Percentiles rank a stretch among this genome's conserved stretches.
Conservation (phyloP, 1,140 invertebrate species). For the Cherax destructor region DNA sequence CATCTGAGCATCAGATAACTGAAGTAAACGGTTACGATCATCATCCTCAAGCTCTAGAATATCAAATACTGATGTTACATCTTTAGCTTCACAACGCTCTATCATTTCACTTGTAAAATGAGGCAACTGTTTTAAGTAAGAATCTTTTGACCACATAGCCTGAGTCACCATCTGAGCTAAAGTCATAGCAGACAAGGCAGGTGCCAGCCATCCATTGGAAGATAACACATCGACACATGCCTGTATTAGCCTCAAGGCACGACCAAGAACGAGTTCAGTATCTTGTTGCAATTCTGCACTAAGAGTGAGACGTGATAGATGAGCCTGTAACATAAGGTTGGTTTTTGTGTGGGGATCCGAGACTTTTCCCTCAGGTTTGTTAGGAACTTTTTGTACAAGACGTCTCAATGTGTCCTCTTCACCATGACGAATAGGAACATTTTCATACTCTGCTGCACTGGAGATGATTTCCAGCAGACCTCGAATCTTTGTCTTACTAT, state of each 20-base stretch:
- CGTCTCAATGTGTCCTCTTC: slow-evolving; percentile 94
- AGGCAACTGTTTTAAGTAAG: slow-evolving; percentile 96
- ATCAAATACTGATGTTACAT: slow-evolving; percentile 97
- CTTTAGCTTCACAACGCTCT: slow-evolving; percentile 72
- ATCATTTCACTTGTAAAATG: slow-evolving; percentile 90
- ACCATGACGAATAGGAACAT: slow-evolving; percentile 94
- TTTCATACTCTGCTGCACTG: slow-evolving; percentile 97
- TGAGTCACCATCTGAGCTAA: slow-evolving; percentile 99
- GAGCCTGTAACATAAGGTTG: slow-evolving; percentile 96
- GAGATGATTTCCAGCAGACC: slow-evolving; percentile 98
- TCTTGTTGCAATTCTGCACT: slow-evolving; percentile 97
- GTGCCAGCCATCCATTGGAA: slow-evolving; percentile 98
- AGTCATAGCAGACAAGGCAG: slow-evolving; percentile 99
- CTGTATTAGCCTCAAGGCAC: slow-evolving; percentile 90
- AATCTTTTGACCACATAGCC: slow-evolving; percentile 99
- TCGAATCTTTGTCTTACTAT: slow-evolving; percentile 97
- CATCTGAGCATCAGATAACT: slow-evolving; percentile 91
- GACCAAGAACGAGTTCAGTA: slow-evolving; percentile 92
- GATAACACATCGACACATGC: slow-evolving; percentile 99
- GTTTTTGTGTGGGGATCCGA: slow-evolving; percentile 97
- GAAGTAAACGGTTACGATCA: slow-evolving; percentile 89
- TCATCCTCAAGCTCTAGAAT: slow-evolving; percentile 99
- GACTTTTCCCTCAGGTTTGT: slow-evolving; percentile 79
- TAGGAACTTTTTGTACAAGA: slow-evolving; percentile 86
- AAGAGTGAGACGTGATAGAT: slow-evolving; percentile 94